phyloP scores from a whole-genome alignment of 2,888 invertebrate species.

The Sesia bembeciformis region DNA sequence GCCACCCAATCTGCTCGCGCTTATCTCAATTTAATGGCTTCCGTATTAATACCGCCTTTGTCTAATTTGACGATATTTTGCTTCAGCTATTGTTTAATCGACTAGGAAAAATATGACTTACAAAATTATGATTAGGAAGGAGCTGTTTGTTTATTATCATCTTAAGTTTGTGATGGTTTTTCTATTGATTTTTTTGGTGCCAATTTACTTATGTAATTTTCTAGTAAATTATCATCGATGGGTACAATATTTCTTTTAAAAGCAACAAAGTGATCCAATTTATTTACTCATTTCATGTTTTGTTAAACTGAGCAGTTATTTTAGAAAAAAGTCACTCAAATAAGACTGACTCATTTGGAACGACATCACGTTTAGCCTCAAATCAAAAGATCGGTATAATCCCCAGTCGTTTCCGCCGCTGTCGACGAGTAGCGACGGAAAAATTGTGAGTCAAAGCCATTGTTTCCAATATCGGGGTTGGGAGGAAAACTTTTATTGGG shows the following conservation, averaged over 20 bases:
- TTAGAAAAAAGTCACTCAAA: not conserved
- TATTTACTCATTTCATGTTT: constrained; percentile 35
- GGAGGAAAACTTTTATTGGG: constrained; percentile 67
- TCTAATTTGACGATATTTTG: constrained; percentile 61
- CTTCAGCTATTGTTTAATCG: constrained; percentile 57
- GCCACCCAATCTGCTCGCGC: constrained; percentile 67
- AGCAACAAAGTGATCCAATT: no score
- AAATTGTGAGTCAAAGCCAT: constrained; percentile 66
- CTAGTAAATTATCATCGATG: no score
- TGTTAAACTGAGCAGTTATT: not conserved
- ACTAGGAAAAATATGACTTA: constrained; percentile 37
- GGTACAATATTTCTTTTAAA: no score
- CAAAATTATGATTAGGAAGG: no score
- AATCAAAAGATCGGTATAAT: constrained; percentile 65
- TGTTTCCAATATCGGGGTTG: constrained; percentile 64
- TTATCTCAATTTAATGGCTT: constrained; percentile 74
- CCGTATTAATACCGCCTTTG: constrained; percentile 71
- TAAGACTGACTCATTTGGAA: constrained; percentile 36
- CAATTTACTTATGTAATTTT: no score
- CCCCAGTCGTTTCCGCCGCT: constrained; percentile 39
- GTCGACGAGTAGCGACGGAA: constrained; percentile 36
- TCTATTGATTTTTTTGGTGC: no score
- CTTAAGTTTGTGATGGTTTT: no score
- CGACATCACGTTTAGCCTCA: constrained; percentile 58
- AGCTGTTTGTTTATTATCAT: no score